phyloP scores from a whole-genome alignment of 2,888 invertebrate genomes.

The Apamea crenata region DNA sequence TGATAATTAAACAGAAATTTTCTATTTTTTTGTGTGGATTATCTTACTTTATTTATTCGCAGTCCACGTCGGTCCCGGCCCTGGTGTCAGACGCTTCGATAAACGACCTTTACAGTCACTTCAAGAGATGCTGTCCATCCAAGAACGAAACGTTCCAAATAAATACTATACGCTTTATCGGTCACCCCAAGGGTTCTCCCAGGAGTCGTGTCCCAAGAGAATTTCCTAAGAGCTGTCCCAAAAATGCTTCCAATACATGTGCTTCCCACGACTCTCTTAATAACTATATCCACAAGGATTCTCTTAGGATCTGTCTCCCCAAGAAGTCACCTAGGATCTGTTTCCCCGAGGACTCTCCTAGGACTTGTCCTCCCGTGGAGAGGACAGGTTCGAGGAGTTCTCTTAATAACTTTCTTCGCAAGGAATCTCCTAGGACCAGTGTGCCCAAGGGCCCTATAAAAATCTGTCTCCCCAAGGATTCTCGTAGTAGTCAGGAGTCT shows the following conservation, averaged over 20 bases:
- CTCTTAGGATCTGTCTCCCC: background rate
- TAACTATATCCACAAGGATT: slow-evolving; percentile 21
- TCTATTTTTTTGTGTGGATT: background rate
- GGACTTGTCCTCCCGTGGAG: background rate
- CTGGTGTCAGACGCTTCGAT: slow-evolving; percentile 60
- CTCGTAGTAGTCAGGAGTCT: background rate
- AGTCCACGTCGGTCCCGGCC: slow-evolving; percentile 58
- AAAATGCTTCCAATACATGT: background rate
- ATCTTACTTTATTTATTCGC: slow-evolving; percentile 4
- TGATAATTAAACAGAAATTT: background rate
- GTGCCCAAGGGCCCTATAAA: background rate
- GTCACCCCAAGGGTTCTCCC: background rate
- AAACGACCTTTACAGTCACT: slow-evolving; percentile 28
- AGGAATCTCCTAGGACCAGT: background rate
- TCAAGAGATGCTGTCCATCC: slow-evolving; percentile 26
- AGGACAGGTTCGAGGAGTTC: slow-evolving; percentile 30
- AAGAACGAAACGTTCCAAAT: slow-evolving; percentile 20
- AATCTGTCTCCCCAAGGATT: background rate
- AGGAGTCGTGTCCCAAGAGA: background rate
- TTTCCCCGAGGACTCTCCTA: background rate
- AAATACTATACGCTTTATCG: background rate
- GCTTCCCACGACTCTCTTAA: background rate
- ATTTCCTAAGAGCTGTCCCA: background rate
- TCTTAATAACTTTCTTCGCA: slow-evolving; percentile 7
- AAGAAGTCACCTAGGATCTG: slow-evolving; percentile 1